Evolutionary conservation across 1,140 invertebrate genomes (phyloP).

Genomic region (Phenacoccus solenopsis): DNA sequence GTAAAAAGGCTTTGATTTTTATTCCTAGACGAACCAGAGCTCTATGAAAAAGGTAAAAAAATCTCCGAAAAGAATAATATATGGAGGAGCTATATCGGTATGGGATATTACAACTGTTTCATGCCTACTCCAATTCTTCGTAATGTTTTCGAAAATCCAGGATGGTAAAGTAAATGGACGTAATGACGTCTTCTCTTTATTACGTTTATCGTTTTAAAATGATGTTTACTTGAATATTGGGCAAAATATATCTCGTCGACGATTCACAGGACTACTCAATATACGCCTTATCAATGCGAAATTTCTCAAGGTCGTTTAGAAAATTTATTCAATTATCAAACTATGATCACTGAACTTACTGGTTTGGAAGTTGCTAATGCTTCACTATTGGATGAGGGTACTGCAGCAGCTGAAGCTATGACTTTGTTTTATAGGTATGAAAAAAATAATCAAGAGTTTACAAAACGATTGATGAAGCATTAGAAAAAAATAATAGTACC

Average conservation of each 20-base stretch:
- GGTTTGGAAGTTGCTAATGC: constrained; percentile 91
- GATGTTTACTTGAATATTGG: constrained; percentile 1
- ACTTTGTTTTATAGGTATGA: constrained; percentile 63
- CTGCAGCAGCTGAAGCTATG: constrained; percentile 93
- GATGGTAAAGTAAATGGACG: constrained; percentile 52
- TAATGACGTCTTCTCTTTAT: not conserved
- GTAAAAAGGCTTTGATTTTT: constrained; percentile 28
- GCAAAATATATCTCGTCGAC: not conserved
- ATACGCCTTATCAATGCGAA: constrained; percentile 84
- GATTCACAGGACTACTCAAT: constrained; percentile 64
- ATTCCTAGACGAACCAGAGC: constrained; percentile 70
- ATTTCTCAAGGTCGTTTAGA: constrained; percentile 93
- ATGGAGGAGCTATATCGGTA: constrained; percentile 94
- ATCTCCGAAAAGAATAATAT: constrained; percentile 81
- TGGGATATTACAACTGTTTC: constrained; percentile 96
- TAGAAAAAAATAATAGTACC: too few species aligned
- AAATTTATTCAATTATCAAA: constrained; percentile 94
- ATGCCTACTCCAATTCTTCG: constrained; percentile 89
- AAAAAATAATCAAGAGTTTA: too few species aligned
- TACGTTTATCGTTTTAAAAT: not conserved
- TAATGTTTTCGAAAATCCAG: constrained; percentile 98
- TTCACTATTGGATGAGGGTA: constrained; percentile 91
- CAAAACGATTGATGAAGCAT: too few species aligned
- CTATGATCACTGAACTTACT: constrained; percentile 89
- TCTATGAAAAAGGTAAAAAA: constrained; percentile 61